These are phyloP conservation scores for Brachyhypopomus occidentalis DNA, from an alignment of 2,113 vertebrate genomes.

Conservation along the genomic window DNA sequence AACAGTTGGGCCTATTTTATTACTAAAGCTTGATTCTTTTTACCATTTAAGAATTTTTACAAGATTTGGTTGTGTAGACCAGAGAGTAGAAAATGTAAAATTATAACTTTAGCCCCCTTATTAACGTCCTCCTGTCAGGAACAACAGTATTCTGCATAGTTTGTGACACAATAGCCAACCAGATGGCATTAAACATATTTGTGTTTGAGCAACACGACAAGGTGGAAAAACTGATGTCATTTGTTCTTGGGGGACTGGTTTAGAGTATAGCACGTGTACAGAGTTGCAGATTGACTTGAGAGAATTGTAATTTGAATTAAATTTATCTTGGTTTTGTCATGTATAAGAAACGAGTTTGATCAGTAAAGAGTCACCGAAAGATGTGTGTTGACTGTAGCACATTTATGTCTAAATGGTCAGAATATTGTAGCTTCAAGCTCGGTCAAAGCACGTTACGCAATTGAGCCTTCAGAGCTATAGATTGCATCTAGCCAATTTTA, in stretches of 20 bases:
- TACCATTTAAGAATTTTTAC: background rate
- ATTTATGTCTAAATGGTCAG: background rate
- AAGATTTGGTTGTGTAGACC: background rate
- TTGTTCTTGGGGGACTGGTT: slow-evolving; percentile 33
- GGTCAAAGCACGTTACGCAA: slow-evolving; percentile 21
- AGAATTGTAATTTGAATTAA: background rate
- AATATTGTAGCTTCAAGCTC: slow-evolving; percentile 9
- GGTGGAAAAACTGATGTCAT: slow-evolving; percentile 43
- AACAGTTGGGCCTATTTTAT: background rate
- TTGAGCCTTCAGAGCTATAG: slow-evolving; percentile 6
- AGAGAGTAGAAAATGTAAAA: background rate
- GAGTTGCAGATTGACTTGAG: background rate
- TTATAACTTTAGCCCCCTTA: slow-evolving; percentile 17
- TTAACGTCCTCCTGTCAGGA: slow-evolving; percentile 24
- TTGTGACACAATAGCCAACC: slow-evolving; percentile 16
- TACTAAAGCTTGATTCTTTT: background rate
- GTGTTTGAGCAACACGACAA: slow-evolving; percentile 37
- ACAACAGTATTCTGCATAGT: slow-evolving; percentile 29
- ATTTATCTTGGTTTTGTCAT: background rate
- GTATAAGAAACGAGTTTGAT: background rate
- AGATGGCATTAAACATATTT: slow-evolving; percentile 22
- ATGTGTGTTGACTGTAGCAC: background rate
- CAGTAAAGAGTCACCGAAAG: background rate
- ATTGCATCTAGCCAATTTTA: slow-evolving; percentile 6
- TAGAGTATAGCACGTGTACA: background rate